Conservation (phyloP, 2,797 vertebrate species). For the Salmo trutta region DNA sequence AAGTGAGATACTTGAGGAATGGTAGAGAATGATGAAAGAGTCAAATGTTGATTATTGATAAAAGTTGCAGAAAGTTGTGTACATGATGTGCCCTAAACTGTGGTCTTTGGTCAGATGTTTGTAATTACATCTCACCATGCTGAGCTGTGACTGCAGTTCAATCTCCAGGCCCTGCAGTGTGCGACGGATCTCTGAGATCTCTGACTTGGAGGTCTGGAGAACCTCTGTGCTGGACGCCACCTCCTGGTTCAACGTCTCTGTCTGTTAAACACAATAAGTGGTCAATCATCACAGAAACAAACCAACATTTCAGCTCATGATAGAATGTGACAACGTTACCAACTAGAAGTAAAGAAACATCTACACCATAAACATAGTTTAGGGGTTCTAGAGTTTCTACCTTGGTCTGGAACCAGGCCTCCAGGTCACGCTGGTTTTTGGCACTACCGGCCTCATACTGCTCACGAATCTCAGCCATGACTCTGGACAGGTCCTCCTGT, state of each 20-base stretch:
- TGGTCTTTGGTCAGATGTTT: neutral
- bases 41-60: neutral
- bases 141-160: conserved; percentile 84
- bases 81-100: neutral
- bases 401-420: conserved; percentile 70
- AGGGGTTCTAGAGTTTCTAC: conserved; percentile 42
- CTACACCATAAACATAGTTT: neutral
- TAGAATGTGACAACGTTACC: neutral
- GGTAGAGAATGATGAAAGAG: neutral
- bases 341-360: neutral
- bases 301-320: neutral
- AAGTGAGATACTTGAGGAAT: neutral
- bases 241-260: conserved; percentile 77
- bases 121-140: conserved; percentile 74
- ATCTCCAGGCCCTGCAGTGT: conserved; percentile 85
- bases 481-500: conserved; percentile 54
- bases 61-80: neutral
- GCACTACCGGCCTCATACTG: conserved; percentile 65
- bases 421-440: conserved; percentile 69
- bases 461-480: conserved; percentile 72
- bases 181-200: conserved; percentile 79
- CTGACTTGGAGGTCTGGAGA: conserved; percentile 75
- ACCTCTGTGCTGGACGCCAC: conserved; percentile 75
- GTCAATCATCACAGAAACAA: neutral
- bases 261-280: conserved; percentile 54